phyloP scores from a whole-genome alignment of 2,888 invertebrate species.

The Xestia ashworthii region DNA sequence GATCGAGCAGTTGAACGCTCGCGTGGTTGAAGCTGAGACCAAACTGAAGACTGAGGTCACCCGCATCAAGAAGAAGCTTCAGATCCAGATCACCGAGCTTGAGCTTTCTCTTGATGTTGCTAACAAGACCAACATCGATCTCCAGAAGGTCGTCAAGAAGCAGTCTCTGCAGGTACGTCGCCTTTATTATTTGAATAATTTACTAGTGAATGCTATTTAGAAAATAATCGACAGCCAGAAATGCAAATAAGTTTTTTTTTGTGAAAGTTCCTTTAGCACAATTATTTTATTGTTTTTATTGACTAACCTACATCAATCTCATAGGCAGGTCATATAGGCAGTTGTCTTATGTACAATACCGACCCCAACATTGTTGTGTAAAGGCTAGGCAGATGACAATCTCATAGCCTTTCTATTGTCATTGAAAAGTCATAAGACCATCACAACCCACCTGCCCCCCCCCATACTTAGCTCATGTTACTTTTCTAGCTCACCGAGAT shows the following conservation, averaged over 20 bases:
- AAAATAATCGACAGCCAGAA: too few relatives aligned
- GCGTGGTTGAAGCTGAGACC: conserved; percentile 98
- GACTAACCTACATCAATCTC: not conserved
- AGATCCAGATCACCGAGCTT: conserved; percentile 99
- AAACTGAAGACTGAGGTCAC: conserved; percentile 98
- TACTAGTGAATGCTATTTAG: not conserved
- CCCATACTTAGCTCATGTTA: not conserved
- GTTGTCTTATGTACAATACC: too few relatives aligned
- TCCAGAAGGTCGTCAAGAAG: conserved; percentile 99
- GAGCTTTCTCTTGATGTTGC: conserved; percentile 99
- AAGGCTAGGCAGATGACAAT: not conserved
- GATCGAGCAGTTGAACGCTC: conserved; percentile 98
- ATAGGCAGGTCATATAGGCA: not conserved
- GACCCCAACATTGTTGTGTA: too few relatives aligned
- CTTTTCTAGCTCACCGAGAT: conserved; percentile 94
- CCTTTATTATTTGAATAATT: not conserved
- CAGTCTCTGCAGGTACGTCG: conserved; percentile 95
- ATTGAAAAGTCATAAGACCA: not conserved
- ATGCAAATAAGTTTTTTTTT: not conserved
- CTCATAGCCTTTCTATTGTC: not conserved
- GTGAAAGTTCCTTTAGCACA: not conserved
- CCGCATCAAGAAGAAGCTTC: conserved; percentile 99
- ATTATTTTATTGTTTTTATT: not conserved
- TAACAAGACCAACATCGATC: conserved; percentile 99
- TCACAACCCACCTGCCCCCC: not conserved